Base-by-base conservation (phyloP, 2,888 invertebrate genomes). In the Adela reaumurella region DNA sequence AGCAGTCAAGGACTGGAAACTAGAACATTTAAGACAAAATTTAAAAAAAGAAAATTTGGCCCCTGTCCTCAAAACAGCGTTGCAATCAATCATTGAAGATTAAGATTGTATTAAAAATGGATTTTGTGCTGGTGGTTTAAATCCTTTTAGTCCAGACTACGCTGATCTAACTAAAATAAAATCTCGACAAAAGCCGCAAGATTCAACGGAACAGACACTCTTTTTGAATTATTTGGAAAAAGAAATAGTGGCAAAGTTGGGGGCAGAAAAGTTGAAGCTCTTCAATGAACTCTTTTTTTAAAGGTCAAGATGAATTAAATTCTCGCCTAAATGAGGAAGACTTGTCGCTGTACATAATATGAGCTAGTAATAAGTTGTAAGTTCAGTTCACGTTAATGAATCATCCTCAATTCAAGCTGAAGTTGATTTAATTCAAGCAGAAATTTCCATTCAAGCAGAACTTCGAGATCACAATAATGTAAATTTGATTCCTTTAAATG, bases 101-200 rank as follows among this genome's bases (percentile, higher is more conserved):
- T n/a, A 35, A 35, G 35, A n/a, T 10, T 24, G 24, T 24, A 55
- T 58, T 14, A 57, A 50, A 47, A 58, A 58, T 50, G 56, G 58
- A n/a, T 59, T 58, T 52, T 50, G 56, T 8, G 53, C 49, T 24
- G 52, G 56, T 8, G 58, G 59, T 4, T 43, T 57, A 16, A 53
- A 45, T 44, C 58, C 56, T n/a, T 59, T 56, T 55, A 57, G 59
- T 1, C 55, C 58, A 44, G 53, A 54, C 11, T 59, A 56, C 20
- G 35, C 58, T 1, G 58, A 59, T n/a, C n/a, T n/a, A n/a, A n/a
- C n/a, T n/a, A n/a, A n/a, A n/a, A n/a, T 57, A 17, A 57, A 53
- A 49, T 20, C 46, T 45, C 29, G 45, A 49, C 50, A 49, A 44
- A 46, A 51, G 35, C 28, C 44, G 45, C 46, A 52, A 52, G 46